These are phyloP conservation scores for Synergus japonicus DNA, from an alignment of 2,888 invertebrate genomes.

Conservation along the genomic window DNA sequence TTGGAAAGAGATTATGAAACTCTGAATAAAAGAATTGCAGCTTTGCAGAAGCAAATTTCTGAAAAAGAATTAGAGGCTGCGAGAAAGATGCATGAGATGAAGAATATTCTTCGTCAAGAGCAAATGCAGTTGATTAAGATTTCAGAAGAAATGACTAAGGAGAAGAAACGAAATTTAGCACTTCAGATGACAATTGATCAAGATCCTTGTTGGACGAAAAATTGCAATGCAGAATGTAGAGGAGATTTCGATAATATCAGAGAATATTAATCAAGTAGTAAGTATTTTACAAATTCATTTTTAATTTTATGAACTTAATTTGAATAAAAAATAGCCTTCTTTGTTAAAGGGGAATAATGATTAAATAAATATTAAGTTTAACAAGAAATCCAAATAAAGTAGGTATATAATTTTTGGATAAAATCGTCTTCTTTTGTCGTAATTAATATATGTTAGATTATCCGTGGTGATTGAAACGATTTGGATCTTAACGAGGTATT, in stretches of 20 bases:
- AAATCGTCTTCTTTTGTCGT: not conserved
- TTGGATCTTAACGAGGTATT: constrained; percentile 24
- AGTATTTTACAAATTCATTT: not conserved
- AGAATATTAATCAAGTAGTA: not conserved
- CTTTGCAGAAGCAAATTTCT: constrained; percentile 68
- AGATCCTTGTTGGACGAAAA: constrained; percentile 53
- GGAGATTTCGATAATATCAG: constrained; percentile 14
- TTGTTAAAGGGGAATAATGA: no score
- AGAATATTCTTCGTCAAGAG: constrained; percentile 63
- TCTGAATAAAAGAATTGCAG: constrained; percentile 66
- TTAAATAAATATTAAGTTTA: not conserved
- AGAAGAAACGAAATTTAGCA: constrained; percentile 65
- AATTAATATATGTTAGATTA: constrained; percentile 33
- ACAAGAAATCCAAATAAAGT: not conserved
- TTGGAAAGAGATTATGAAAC: constrained; percentile 50
- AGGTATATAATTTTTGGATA: not conserved
- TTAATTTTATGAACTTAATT: not conserved
- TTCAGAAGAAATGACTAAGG: constrained; percentile 66
- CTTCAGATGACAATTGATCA: constrained; percentile 58
- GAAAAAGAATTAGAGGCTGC: constrained; percentile 68
- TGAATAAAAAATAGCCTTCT: no score
- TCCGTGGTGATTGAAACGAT: constrained; percentile 8
- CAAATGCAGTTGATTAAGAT: constrained; percentile 65
- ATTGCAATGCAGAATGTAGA: constrained; percentile 55
- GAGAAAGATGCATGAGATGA: constrained; percentile 64